Evolutionary conservation across 2,888 invertebrate species (phyloP).

Genomic region (Ferdinandea cuprea): DNA sequence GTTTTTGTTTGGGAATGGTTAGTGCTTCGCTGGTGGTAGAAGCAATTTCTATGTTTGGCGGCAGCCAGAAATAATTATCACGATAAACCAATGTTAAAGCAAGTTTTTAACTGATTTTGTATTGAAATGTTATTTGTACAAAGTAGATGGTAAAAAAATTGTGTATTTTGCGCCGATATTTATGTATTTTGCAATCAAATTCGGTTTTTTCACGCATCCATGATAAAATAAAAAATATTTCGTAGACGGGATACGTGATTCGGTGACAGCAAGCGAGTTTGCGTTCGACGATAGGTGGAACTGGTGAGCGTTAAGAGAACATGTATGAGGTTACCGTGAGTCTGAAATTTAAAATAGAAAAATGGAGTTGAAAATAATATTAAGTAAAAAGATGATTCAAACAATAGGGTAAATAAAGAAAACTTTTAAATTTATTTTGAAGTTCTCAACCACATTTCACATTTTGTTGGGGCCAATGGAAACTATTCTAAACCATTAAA

Average conservation of each 20-base stretch:
- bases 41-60: conserved; percentile 45
- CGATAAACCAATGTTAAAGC: neutral
- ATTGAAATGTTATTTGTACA: neutral
- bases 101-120: neutral
- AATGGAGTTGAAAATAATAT: too few relatives aligned
- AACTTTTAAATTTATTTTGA: too few relatives aligned
- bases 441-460: too few relatives aligned
- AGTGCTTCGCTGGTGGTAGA: conserved; percentile 6
- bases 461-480: too few relatives aligned
- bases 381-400: too few relatives aligned
- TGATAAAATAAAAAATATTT: conserved; percentile 32
- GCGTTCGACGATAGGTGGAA: conserved; percentile 22
- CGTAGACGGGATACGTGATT: conserved; percentile 51
- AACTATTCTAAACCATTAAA: too few relatives aligned
- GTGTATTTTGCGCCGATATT: conserved; percentile 11
- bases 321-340: too few relatives aligned
- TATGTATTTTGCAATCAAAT: conserved; percentile 18
- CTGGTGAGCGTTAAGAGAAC: neutral
- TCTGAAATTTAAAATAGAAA: too few relatives aligned
- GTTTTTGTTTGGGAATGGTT: conserved; percentile 29
- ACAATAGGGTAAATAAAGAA: too few relatives aligned
- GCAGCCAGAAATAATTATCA: conserved; percentile 14
- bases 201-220: conserved; percentile 38
- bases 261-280: conserved; percentile 26
- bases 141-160: neutral